Percentiles rank a stretch among this genome's conserved stretches.
phyloP scores from a whole-genome alignment of 2,113 vertebrate species.

The Gila orcuttii region DNA sequence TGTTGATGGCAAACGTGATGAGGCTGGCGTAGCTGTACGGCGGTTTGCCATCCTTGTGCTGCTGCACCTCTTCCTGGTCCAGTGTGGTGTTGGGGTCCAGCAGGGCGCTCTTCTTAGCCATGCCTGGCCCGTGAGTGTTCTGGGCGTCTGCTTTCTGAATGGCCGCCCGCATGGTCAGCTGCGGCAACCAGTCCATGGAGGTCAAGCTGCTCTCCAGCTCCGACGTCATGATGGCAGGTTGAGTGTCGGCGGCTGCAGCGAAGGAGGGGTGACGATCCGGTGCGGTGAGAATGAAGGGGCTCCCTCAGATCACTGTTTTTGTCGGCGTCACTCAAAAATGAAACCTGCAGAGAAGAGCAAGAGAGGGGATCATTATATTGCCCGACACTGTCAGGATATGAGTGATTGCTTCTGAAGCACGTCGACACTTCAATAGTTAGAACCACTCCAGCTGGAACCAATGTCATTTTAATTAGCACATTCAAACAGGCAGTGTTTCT shows the following conservation, averaged over 20 bases:
- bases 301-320: constrained; percentile 71
- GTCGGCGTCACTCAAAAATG: constrained; percentile 54
- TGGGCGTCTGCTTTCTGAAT: constrained; percentile 88
- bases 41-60: constrained; percentile 92
- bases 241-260: constrained; percentile 44
- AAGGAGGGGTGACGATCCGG: constrained; percentile 57
- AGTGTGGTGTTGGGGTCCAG: constrained; percentile 88
- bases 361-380: constrained; percentile 26
- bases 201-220: constrained; percentile 94
- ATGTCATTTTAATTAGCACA: constrained; percentile 46
- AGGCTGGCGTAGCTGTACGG: constrained; percentile 94
- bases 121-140: constrained; percentile 82
- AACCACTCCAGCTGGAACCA: constrained; percentile 26
- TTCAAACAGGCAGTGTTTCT: constrained; percentile 23
- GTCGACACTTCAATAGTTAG: constrained; percentile 27
- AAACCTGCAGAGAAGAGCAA: constrained; percentile 64
- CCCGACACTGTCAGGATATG: constrained; percentile 10
- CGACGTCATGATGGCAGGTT: constrained; percentile 84
- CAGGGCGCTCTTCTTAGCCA: constrained; percentile 85
- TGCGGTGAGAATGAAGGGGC: constrained; percentile 52
- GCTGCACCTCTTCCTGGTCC: constrained; percentile 91
- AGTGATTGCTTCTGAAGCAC: constrained; percentile 6
- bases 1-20: constrained; percentile 93
- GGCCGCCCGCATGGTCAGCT: constrained; percentile 90
- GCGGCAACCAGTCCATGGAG: constrained; percentile 94